A percentile compares a stretch with the other conserved stretches of the same genome.
Conservation (phyloP, 2,888 invertebrate genomes). For the Neuroscelio doddi region DNA sequence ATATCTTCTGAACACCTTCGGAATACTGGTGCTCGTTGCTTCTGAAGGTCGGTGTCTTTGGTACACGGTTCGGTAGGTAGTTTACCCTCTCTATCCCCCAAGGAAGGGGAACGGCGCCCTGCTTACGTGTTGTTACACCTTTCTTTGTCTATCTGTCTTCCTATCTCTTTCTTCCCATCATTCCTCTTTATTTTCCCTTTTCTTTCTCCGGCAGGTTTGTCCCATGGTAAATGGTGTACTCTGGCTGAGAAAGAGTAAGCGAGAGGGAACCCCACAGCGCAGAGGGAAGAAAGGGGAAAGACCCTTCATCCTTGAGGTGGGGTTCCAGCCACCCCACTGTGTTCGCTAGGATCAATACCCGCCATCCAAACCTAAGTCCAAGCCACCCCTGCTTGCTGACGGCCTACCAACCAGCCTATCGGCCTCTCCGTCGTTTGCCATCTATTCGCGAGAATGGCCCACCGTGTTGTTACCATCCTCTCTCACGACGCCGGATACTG, state of each 20-base stretch:
- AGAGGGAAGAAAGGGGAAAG: conserved; percentile 45
- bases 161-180: conserved; percentile 16
- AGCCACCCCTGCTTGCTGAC: conserved; percentile 61
- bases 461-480: conserved; percentile 27
- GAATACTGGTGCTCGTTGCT: conserved; percentile 16
- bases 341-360: conserved; percentile 70
- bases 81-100: too few species aligned
- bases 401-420: conserved; percentile 52
- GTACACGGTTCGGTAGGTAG: conserved; percentile 61
- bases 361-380: conserved; percentile 68
- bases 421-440: conserved; percentile 36
- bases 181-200: conserved; percentile 19
- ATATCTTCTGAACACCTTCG: conserved; percentile 6
- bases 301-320: conserved; percentile 64
- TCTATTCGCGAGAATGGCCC: conserved; percentile 32
- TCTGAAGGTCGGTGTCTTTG: conserved; percentile 61
- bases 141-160: conserved; percentile 30
- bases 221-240: not conserved
- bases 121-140: conserved; percentile 50
- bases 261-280: conserved; percentile 23
- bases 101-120: conserved; percentile 59
- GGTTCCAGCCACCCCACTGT: conserved; percentile 66
- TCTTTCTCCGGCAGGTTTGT: conserved; percentile 12
- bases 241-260: conserved; percentile 30
- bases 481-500: conserved; percentile 8